Percentiles rank a stretch among this genome's conserved stretches.
These are phyloP conservation scores for Alethe castanea DNA, from an alignment of 2,113 vertebrate genomes.

Conservation along the genomic window DNA sequence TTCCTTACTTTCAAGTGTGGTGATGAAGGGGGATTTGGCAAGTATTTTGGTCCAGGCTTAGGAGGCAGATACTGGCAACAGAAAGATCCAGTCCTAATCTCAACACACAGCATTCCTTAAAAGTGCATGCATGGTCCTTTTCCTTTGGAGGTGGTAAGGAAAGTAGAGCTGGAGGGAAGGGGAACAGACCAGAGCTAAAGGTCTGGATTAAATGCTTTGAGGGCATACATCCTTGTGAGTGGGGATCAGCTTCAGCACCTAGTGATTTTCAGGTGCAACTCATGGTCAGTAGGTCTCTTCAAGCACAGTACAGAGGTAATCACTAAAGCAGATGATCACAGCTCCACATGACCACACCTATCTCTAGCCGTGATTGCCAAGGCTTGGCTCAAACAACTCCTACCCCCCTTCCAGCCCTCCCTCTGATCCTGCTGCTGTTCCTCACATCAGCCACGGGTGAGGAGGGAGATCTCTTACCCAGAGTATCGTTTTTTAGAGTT, in stretches of 20 bases:
- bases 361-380: not conserved
- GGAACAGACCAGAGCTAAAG: not conserved
- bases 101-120: not conserved
- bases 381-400: not conserved
- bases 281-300: not conserved
- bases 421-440: not conserved
- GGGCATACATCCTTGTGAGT: not conserved
- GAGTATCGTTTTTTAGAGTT: conserved; percentile 83
- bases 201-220: not conserved
- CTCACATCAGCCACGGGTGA: conserved; percentile 1
- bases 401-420: not conserved
- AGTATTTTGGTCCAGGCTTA: not conserved
- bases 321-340: not conserved
- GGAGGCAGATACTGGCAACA: not conserved
- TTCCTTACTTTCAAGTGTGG: not conserved
- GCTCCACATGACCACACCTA: not conserved
- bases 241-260: not conserved
- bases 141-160: not conserved
- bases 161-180: not conserved
- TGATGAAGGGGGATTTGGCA: not conserved
- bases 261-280: not conserved
- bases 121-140: not conserved
- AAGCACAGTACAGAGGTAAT: not conserved
- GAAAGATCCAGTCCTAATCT: not conserved
- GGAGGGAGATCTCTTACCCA: conserved; percentile 79